phyloP scores from a whole-genome alignment of 2,888 invertebrate genomes.

The Amphipoea oculea region DNA sequence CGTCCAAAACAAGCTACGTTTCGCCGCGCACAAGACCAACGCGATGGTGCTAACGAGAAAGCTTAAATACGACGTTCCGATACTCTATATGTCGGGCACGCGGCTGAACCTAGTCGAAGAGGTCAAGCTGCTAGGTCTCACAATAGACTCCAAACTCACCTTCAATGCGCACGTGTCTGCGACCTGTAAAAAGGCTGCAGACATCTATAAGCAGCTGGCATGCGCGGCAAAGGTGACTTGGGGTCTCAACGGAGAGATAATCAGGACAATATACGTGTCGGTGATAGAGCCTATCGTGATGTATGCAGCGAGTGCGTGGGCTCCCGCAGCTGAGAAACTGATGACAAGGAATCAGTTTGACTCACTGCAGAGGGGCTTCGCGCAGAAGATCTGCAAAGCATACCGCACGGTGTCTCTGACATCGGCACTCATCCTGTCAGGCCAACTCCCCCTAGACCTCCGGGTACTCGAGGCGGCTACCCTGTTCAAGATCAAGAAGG shows the following conservation, averaged over 20 bases:
- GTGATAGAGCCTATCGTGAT: constrained; percentile 23
- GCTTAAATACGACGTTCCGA: not conserved
- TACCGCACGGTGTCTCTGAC: constrained; percentile 19
- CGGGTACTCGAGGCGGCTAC: not conserved
- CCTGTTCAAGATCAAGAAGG: not conserved
- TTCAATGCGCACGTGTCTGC: not conserved
- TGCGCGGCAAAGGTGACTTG: not conserved
- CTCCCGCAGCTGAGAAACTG: not conserved
- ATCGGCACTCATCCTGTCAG: constrained; percentile 14
- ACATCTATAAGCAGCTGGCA: not conserved
- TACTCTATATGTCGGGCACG: not conserved
- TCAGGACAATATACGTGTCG: constrained; percentile 1
- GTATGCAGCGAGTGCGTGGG: constrained; percentile 11
- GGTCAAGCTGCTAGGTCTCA: not conserved
- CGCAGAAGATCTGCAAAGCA: constrained; percentile 16
- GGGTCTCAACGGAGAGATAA: not conserved
- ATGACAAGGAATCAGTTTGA: constrained; percentile 1
- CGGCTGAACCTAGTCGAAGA: not conserved
- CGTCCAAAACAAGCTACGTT: not conserved
- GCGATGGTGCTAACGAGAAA: not conserved
- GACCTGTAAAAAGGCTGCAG: not conserved
- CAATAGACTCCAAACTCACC: not conserved
- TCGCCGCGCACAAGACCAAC: not conserved
- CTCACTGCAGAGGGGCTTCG: constrained; percentile 4
- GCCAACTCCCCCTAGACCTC: constrained; percentile 8